A percentile compares a stretch with the other conserved stretches of the same genome.
Evolutionary conservation across 2,888 invertebrate species (phyloP).

Genomic region (Lamellibrachia satsuma): DNA sequence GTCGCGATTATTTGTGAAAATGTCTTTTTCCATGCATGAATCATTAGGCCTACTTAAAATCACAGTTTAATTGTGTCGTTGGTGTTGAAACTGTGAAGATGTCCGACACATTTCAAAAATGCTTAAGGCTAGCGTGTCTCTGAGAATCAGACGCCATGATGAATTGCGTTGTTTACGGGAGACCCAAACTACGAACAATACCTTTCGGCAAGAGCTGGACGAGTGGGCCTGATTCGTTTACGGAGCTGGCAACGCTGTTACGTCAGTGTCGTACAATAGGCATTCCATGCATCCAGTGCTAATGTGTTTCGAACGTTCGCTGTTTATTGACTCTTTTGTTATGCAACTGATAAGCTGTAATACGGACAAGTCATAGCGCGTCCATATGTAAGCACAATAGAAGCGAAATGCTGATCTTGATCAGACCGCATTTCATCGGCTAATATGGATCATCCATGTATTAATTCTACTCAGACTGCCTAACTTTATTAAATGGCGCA

Average conservation of each 20-base stretch:
- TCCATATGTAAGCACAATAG: not conserved
- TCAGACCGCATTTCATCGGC: not conserved
- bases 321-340: not conserved
- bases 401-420: not conserved
- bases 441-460: not conserved
- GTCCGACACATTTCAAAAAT: no score
- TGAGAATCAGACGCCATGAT: no score
- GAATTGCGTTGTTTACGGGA: not conserved
- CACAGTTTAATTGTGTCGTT: not conserved
- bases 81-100: not conserved
- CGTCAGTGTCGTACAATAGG: not conserved
- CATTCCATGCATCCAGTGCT: not conserved
- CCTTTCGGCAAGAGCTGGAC: not conserved
- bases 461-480: not conserved
- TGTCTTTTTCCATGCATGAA: no score
- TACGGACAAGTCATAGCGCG: not conserved
- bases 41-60: not conserved
- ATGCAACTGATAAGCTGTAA: not conserved
- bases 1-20: no score
- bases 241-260: not conserved
- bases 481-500: not conserved
- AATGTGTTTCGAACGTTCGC: not conserved
- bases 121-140: no score
- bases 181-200: not conserved
- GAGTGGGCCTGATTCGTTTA: not conserved